Conservation (phyloP, 2,797 vertebrate genomes). For the Echiichthys vipera region DNA sequence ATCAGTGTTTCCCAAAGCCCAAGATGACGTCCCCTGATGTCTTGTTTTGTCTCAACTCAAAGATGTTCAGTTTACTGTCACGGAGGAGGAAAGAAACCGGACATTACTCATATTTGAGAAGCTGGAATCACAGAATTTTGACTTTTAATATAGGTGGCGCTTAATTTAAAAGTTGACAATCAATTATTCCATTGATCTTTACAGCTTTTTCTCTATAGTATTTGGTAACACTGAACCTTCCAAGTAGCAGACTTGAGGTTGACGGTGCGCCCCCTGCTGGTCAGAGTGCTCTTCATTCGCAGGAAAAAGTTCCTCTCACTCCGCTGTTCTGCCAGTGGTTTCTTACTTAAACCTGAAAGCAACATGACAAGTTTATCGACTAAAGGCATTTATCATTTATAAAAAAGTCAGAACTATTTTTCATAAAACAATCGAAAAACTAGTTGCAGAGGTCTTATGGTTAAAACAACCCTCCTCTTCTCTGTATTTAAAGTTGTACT, state of each 20-base stretch:
- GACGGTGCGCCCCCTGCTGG: constrained; percentile 89
- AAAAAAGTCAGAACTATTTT: no score
- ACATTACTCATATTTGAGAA: no score
- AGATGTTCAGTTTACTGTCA: no score
- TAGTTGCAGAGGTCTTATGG: no score
- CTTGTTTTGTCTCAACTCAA: no score
- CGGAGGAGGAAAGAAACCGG: no score
- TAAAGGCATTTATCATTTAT: not conserved
- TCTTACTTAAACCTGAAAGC: constrained; percentile 81
- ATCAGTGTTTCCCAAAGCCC: no score
- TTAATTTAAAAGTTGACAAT: no score
- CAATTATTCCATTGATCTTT: no score
- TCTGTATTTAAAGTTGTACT: not conserved
- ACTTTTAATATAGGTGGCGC: no score
- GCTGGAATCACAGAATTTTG: no score
- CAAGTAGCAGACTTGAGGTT: constrained; percentile 92
- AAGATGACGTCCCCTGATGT: no score
- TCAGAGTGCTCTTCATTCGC: constrained; percentile 91
- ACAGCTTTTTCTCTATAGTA: rapidly evolving
- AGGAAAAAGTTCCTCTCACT: constrained; percentile 86
- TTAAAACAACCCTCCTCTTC: not conserved
- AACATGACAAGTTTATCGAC: not conserved
- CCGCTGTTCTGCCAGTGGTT: constrained; percentile 56
- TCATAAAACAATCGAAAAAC: not conserved
- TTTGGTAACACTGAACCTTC: constrained; percentile 81